phyloP scores from a whole-genome alignment of 2,888 invertebrate species.

The Cephus pygmeus region DNA sequence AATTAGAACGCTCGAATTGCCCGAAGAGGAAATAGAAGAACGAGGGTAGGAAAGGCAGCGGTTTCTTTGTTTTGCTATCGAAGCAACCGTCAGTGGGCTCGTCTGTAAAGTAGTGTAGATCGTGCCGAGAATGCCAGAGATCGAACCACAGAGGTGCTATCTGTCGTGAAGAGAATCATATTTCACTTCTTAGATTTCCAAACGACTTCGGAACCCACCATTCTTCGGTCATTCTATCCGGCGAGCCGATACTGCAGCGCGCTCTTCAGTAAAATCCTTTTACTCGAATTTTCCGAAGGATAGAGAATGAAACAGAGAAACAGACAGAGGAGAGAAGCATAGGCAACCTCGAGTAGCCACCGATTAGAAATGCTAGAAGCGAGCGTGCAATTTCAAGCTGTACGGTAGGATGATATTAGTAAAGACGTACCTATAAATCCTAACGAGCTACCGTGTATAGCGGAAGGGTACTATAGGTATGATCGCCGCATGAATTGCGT shows the following conservation, averaged over 20 bases:
- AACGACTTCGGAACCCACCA: background rate
- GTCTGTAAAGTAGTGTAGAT: slow-evolving; percentile 24
- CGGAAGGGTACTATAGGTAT: background rate
- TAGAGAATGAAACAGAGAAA: slow-evolving; percentile 11
- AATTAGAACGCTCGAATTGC: slow-evolving; percentile 15
- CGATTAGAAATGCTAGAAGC: background rate
- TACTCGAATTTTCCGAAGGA: background rate
- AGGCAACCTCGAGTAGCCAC: too few relatives aligned
- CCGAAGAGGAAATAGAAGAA: background rate
- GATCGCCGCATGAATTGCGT: slow-evolving; percentile 8
- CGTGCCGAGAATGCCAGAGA: slow-evolving; percentile 26
- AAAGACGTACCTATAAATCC: background rate
- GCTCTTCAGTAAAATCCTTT: background rate
- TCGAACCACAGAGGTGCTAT: slow-evolving; percentile 8
- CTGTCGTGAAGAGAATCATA: slow-evolving; percentile 10
- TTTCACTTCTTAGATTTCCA: slow-evolving; percentile 5
- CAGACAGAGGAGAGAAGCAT: background rate
- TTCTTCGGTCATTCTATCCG: too few relatives aligned
- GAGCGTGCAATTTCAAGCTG: background rate
- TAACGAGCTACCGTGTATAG: background rate
- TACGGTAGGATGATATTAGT: background rate
- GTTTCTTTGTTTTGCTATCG: slow-evolving; percentile 27
- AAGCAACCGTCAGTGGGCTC: slow-evolving; percentile 17
- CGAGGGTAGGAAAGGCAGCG: background rate
- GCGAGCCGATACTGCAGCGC: background rate